Evolutionary conservation across 2,113 vertebrate genomes (phyloP), one percentile per base, ranked within the genome.

Genomic region (Oreocharis arfaki): DNA sequence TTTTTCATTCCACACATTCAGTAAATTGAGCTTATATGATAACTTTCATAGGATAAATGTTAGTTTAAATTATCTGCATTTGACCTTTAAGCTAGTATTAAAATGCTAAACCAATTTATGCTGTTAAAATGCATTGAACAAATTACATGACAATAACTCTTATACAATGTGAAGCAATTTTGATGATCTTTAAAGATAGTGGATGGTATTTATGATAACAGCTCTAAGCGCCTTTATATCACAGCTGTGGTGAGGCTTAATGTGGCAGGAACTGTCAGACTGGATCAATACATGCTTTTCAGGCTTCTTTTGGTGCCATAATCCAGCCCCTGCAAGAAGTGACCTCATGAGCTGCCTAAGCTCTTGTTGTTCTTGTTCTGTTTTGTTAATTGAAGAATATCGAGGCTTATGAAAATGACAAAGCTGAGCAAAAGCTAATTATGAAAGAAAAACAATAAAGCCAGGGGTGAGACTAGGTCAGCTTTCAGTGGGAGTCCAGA

Each of bases 191-290:
- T 98, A 98, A 98, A 98, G 98, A 98, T 98, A 98, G 97, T 96
- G 97, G 98, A 98, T 98, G 98, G 98, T 98, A 98, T 98, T 98
- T 98, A 98, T 98, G 98, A 98, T 98, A 98, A 98, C 97, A 97
- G 98, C 98, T 99, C 97, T 98, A 97, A 98, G 98, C 97, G 96
- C 98, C 98, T 98, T 98, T 98, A 97, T 98, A 98, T 98, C 97
- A 98, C 98, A 98, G 98, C 98, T 98, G 98, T 97, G 98, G 98
- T 92, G 96, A 97, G 98, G 98, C 97, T 99, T 98, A 98, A 98
- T 98, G 98, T 98, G 98, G 98, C 98, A 98, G 97, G 97, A 98
- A 97, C 98, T 99, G 98, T 99, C 98, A 98, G 98, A 98, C 97
- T 97, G 83, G 97, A 99, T 99, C 98, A 99, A 97, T 97, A 96